Base-by-base conservation (phyloP, 2,797 vertebrate species). In the Loriculus beryllinus region DNA sequence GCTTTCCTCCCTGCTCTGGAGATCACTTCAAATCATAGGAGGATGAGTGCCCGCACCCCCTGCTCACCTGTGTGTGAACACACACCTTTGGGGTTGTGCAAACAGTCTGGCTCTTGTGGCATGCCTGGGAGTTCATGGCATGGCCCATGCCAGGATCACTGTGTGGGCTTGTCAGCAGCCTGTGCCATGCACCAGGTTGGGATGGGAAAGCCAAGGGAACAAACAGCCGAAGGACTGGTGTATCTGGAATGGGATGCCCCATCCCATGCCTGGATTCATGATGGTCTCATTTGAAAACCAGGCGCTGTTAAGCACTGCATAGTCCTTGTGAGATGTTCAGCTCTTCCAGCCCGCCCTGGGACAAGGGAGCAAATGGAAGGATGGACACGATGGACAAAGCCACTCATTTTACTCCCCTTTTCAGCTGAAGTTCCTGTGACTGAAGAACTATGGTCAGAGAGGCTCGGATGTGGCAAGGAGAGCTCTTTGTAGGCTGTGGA, bases 211-310 rank as follows among this genome's bases (percentile, higher is more conserved):
- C 59, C 67, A 28, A 35, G 23, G 72, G 78, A 78, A 0, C 51
- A 23, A 65, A 23, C 31, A 76, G 83, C 85, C 3, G 1, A 43
- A 70, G 90, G 72, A 68, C 19, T 10, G 26, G 14, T 47, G 28
- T n/a, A 13, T 71, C 72, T 84, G 63, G 52, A 79, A 15, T 35
- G 35, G 84, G 65, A 14, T 39, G n/a, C 54, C 43, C 67, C 0
- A 0, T 92, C 77, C 67, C 31, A 0, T 25, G 13, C 60, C 14
- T 0, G 3, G 59, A 5, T 28, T 79, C 16, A 0, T 29, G 48
- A 83, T 84, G 86, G 15, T 52, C 65, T 82, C 31, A 28, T 67
- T 54, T 28, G 78, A 12, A 62, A 84, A 56, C 25, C 60, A 67
- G 64, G 22, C 1, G 7, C 43, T 60, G 52, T 70, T 14, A 48